These are phyloP conservation scores for Oikopleura dioica DNA, from an alignment of 23 tunicate species.

Conservation along the genomic window DNA sequence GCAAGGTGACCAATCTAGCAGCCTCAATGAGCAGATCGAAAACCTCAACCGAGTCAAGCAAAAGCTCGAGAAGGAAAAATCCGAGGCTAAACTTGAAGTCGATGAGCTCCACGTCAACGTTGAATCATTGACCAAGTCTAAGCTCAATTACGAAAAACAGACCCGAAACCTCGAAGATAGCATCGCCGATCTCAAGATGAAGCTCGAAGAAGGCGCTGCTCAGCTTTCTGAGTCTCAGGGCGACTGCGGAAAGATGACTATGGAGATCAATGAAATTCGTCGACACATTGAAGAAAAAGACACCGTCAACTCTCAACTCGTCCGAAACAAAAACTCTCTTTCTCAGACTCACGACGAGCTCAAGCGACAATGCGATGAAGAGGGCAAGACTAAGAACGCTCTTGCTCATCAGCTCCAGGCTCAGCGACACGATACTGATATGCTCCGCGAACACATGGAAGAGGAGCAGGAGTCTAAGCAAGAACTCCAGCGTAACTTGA, in stretches of 20 bases:
- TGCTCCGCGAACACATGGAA: slow-evolving; percentile 62
- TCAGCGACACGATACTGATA: slow-evolving; percentile 30
- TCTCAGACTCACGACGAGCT: slow-evolving; percentile 74
- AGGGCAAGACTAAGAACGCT: slow-evolving; percentile 30
- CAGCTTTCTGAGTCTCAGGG: not conserved
- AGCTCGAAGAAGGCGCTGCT: not conserved
- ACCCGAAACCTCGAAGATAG: not conserved
- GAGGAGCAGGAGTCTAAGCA: slow-evolving; percentile 63
- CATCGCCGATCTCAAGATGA: not conserved
- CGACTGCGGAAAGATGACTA: not conserved
- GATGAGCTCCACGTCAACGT: slow-evolving; percentile 36
- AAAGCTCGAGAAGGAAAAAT: slow-evolving; percentile 82
- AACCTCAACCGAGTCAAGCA: not conserved
- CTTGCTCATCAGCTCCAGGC: slow-evolving; percentile 16
- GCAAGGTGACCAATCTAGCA: not conserved
- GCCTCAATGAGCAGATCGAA: not conserved
- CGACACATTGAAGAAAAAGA: slow-evolving; percentile 70
- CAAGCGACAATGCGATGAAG: slow-evolving; percentile 70
- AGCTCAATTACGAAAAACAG: not conserved
- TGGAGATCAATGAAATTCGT: slow-evolving; percentile 20
- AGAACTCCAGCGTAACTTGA: slow-evolving; percentile 51
- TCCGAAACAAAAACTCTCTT: slow-evolving; percentile 54
- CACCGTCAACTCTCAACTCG: slow-evolving; percentile 65
- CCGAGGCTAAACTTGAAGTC: slow-evolving; percentile 67
- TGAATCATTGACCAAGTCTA: not conserved